Percentiles rank a stretch among this genome's conserved stretches.
These are phyloP conservation scores for Pterocles gutturalis DNA, from an alignment of 2,113 vertebrate genomes.

Conservation along the genomic window DNA sequence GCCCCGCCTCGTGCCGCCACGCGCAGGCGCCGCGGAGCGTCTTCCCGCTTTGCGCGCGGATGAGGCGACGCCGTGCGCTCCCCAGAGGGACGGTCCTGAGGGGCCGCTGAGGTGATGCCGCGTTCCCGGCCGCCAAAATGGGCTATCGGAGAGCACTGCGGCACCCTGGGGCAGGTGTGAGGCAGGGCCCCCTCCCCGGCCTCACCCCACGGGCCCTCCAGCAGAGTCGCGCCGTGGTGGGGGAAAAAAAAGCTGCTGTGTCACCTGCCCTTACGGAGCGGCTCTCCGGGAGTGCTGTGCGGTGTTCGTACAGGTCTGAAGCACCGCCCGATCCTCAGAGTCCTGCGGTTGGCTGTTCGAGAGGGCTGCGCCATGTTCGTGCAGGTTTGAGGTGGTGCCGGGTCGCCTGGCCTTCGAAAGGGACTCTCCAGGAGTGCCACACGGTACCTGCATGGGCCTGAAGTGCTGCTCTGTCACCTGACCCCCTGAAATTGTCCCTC, in stretches of 20 bases:
- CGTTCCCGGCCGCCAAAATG: accelerated
- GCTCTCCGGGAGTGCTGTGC: accelerated
- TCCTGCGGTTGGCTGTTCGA: accelerated
- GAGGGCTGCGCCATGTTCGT: accelerated
- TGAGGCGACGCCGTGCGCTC: accelerated
- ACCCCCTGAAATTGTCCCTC: not conserved
- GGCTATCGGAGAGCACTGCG: accelerated
- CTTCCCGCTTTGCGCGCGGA: not conserved
- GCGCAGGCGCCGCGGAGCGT: accelerated
- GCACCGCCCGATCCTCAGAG: accelerated
- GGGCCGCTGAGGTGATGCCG: not conserved
- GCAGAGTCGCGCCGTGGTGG: accelerated
- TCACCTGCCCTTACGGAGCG: accelerated
- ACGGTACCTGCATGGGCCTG: accelerated
- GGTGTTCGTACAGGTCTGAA: accelerated
- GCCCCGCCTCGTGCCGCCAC: not conserved
- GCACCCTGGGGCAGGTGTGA: accelerated
- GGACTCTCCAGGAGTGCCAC: accelerated
- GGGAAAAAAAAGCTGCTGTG: not conserved
- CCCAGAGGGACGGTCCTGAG: accelerated
- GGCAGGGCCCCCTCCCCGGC: accelerated
- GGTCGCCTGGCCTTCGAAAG: no score
- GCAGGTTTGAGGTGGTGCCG: accelerated
- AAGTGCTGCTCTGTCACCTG: accelerated
- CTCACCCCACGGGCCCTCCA: accelerated